A percentile compares a stretch with the other conserved stretches of the same genome.
These are phyloP conservation scores for Drosophila niveifrons DNA, from an alignment of 2,888 invertebrate species.

Conservation along the genomic window DNA sequence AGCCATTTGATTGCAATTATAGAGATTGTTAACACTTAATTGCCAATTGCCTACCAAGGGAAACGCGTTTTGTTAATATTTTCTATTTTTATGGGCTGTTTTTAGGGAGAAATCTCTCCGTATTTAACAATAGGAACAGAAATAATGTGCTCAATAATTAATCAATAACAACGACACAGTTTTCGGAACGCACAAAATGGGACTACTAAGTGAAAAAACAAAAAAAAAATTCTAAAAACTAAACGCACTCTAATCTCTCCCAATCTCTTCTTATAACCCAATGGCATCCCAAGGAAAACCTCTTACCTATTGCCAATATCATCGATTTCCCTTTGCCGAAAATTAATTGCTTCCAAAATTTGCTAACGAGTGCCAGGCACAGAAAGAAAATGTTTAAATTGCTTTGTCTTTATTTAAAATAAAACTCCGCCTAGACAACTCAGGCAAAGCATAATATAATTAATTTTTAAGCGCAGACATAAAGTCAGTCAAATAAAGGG, in stretches of 20 bases:
- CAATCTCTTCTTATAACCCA: background rate
- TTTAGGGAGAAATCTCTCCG: constrained; percentile 64
- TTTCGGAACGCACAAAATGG: constrained; percentile 60
- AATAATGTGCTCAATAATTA: constrained; percentile 68
- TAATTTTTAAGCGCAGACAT: too few relatives aligned
- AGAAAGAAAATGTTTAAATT: constrained; percentile 21
- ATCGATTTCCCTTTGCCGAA: constrained; percentile 11
- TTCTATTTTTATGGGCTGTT: constrained; percentile 56
- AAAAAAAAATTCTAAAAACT: constrained; percentile 29
- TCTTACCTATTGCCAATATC: constrained; percentile 1
- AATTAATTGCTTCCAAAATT: constrained; percentile 5
- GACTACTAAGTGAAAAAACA: constrained; percentile 55
- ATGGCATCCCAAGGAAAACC: background rate
- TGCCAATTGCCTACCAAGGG: constrained; percentile 49
- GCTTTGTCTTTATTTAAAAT: constrained; percentile 26
- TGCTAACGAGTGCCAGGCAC: constrained; percentile 4
- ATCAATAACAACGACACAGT: constrained; percentile 68
- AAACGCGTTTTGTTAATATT: constrained; percentile 60
- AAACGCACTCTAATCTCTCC: constrained; percentile 32
- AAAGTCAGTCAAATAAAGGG: too few relatives aligned
- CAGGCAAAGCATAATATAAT: constrained; percentile 29
- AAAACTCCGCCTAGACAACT: constrained; percentile 24
- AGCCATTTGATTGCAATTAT: background rate
- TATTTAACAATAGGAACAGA: constrained; percentile 69
- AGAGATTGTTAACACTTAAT: background rate